These are phyloP conservation scores for Hippopotamus amphibius DNA, from an alignment of 2,113 vertebrate genomes.

Conservation along the genomic window DNA sequence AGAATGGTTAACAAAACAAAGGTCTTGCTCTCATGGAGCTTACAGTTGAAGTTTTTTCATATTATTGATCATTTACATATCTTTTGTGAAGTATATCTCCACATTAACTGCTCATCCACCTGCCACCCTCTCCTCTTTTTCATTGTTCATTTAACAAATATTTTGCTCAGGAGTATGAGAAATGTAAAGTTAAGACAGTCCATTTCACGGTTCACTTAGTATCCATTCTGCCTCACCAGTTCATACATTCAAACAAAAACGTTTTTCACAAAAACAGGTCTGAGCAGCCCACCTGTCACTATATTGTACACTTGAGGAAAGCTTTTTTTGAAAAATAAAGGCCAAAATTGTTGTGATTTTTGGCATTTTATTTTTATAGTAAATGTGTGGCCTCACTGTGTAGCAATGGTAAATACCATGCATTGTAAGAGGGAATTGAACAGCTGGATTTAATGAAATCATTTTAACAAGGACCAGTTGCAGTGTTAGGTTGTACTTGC, in stretches of 20 bases:
- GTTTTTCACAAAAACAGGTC: background rate
- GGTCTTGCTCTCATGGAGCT: background rate
- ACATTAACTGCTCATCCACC: background rate
- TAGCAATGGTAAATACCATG: background rate
- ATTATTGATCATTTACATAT: background rate
- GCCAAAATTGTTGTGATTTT: background rate
- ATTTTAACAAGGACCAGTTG: slow-evolving; percentile 44
- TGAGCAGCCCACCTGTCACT: background rate
- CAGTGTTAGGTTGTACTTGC: slow-evolving; percentile 5
- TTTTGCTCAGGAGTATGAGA: slow-evolving; percentile 20
- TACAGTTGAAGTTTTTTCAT: background rate
- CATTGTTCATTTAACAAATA: background rate
- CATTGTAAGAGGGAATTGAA: background rate
- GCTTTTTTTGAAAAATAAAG: background rate
- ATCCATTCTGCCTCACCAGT: background rate
- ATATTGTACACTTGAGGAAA: background rate
- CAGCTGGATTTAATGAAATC: slow-evolving; percentile 33
- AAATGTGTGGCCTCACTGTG: background rate
- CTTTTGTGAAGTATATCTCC: background rate
- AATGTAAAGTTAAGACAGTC: background rate
- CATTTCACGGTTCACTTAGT: background rate
- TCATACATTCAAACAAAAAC: background rate
- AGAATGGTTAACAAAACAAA: background rate
- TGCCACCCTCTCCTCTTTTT: background rate
- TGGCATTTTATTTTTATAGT: background rate